phyloP scores from a whole-genome alignment of 2,113 vertebrate species.

The Psilopsiagon aymara region DNA sequence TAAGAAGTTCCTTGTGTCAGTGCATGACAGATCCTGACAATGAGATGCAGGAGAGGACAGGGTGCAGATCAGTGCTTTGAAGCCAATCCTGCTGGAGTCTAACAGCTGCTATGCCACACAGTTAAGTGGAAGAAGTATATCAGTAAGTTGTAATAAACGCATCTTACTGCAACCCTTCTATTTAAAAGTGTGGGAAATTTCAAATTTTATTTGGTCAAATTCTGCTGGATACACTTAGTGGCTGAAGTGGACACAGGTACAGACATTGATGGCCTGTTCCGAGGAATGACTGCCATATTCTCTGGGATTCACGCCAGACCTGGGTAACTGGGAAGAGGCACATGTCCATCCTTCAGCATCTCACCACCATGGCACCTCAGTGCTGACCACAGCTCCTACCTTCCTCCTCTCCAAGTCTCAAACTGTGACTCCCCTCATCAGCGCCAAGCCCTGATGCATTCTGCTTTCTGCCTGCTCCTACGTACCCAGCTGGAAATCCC shows the following conservation, averaged over 20 bases:
- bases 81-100: neutral
- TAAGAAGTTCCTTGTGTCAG: neutral
- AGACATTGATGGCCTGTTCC: neutral
- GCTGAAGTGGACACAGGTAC: neutral
- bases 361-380: neutral
- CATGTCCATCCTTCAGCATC: neutral
- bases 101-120: neutral
- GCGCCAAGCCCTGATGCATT: neutral
- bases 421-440: neutral
- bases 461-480: neutral
- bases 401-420: neutral
- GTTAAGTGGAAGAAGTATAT: neutral
- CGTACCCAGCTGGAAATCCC: neutral
- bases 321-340: neutral
- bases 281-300: neutral
- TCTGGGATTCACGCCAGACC: neutral
- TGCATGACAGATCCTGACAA: neutral
- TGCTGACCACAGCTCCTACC: neutral
- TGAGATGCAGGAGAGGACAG: neutral
- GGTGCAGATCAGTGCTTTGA: neutral
- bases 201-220: neutral
- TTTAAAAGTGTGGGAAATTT: neutral
- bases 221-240: neutral
- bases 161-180: neutral
- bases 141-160: neutral